These are phyloP conservation scores for Xestobium rufovillosum DNA, from an alignment of 2,888 invertebrate genomes.

Conservation along the genomic window DNA sequence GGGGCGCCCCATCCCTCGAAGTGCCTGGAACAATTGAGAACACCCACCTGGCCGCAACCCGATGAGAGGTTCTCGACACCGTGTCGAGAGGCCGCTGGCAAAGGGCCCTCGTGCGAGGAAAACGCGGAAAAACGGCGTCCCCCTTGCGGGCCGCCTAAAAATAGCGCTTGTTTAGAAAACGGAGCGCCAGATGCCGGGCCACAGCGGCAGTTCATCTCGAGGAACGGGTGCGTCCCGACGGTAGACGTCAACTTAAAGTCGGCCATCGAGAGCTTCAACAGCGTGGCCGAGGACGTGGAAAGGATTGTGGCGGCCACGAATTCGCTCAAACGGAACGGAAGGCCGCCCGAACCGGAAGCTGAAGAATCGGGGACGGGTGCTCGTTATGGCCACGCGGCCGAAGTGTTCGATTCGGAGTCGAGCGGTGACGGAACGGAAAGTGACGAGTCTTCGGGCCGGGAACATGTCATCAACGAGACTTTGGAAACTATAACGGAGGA, in stretches of 20 bases:
- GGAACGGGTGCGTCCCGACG: constrained; percentile 7
- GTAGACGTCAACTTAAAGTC: constrained; percentile 34
- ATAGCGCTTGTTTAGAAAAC: constrained; percentile 29
- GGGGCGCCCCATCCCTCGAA: constrained; percentile 7
- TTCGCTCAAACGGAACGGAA: constrained; percentile 23
- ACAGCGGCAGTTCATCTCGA: constrained; percentile 25
- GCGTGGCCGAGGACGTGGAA: constrained; percentile 39
- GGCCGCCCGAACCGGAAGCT: constrained; percentile 8
- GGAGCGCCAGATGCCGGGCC: constrained; percentile 46
- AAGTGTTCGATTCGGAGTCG: constrained; percentile 24
- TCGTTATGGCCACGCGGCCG: too few relatives aligned
- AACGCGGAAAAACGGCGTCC: constrained; percentile 9
- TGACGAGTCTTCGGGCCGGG: constrained; percentile 32
- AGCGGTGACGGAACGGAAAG: constrained; percentile 26
- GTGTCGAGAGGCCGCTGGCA: constrained; percentile 12
- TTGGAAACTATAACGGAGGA: constrained; percentile 43
- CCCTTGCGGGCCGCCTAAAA: constrained; percentile 26
- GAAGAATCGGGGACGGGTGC: too few relatives aligned
- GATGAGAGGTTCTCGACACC: background rate
- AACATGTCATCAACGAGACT: constrained; percentile 35
- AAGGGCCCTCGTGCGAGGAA: constrained; percentile 3
- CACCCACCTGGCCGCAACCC: too few relatives aligned
- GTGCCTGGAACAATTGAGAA: too few relatives aligned
- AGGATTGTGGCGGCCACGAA: constrained; percentile 30
- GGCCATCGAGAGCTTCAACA: constrained; percentile 39